Evolutionary conservation across 2,888 invertebrate genomes (phyloP), one percentile per base, ranked within the genome.

Genomic region (Microchrysa polita): DNA sequence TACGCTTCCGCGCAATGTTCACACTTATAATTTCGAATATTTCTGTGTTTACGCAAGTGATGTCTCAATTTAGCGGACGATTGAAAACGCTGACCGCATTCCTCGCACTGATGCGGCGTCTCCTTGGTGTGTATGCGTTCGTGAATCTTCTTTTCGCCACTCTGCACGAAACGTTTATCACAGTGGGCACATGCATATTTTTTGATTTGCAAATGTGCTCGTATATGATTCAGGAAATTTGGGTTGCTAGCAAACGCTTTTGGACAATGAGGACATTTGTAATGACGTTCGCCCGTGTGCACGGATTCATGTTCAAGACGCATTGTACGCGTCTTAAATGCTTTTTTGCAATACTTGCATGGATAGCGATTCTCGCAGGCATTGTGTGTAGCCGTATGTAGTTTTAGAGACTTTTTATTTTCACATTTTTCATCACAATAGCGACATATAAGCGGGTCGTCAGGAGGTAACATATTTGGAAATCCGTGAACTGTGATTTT

Each of bases 1-100:
- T 83, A 82, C 0, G 79, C 76, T 59, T 82, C 80, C 5, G 75
- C 77, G 72, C 82, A 82, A 7, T 78, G 76, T 20, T 78, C 78
- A 40, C 82, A 82, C 0, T 78, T 79, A 55, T 78, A 82, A 0
- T 82, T 82, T 7, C 80, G 79, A n/a, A 81, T 83, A 0, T 82
- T 81, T 0, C 81, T 82, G 59, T 82, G 82, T 0, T 79, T 80
- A 1, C 82, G 79, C 14, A 78, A 75, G 73, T 82, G 82, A 10
- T 81, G 81, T 2, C 78, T 80, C 52, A 82, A 67, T 44, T 79
- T 81, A 71, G 79, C 80, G 73, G 80, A 80, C 44, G 79, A 80
- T 79, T 34, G 79, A 81, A 7, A 65, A 14, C 22, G 20, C 48
- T 44, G 14, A 20, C 65, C 65, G 34, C 65, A 65, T 16, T 65